Conservation (phyloP, 1,140 invertebrate species). For the Mesaphorura yosii region DNA sequence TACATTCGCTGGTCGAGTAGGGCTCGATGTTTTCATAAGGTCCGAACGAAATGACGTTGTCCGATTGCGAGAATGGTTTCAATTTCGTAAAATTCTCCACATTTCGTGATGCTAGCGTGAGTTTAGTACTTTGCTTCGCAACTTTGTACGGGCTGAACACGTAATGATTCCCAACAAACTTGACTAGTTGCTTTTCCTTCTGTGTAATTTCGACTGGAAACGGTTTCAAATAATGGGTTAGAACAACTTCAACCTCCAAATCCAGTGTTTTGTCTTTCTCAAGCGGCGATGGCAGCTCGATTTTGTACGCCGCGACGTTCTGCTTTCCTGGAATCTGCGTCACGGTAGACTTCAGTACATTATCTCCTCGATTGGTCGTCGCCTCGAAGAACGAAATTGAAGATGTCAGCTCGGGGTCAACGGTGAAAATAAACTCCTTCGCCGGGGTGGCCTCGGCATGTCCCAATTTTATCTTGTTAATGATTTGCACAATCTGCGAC, state of each 20-base stretch:
- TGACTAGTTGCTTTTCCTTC: slow-evolving; percentile 84
- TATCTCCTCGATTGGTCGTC: slow-evolving; percentile 3
- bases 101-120: slow-evolving; percentile 61
- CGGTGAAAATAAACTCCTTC: slow-evolving; percentile 55
- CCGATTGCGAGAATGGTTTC: slow-evolving; percentile 67
- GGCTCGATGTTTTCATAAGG: slow-evolving; percentile 64
- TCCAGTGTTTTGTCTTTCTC: slow-evolving; percentile 26
- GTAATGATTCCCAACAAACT: slow-evolving; percentile 72
- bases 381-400: slow-evolving; percentile 63
- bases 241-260: slow-evolving; percentile 60
- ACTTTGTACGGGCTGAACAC: slow-evolving; percentile 71
- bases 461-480: slow-evolving; percentile 63
- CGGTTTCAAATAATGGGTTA: slow-evolving; percentile 60
- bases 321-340: slow-evolving; percentile 4
- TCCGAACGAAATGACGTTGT: slow-evolving; percentile 72
- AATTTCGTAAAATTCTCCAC: slow-evolving; percentile 76
- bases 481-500: slow-evolving; percentile 75
- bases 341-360: slow-evolving; percentile 1
- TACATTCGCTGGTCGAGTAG: slow-evolving; percentile 51
- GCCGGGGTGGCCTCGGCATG: slow-evolving; percentile 60
- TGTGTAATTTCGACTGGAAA: slow-evolving; percentile 80
- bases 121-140: slow-evolving; percentile 63
- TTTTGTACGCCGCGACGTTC: slow-evolving; percentile 8
- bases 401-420: slow-evolving; percentile 50
- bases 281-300: slow-evolving; percentile 3